Evolutionary conservation across 2,113 vertebrate genomes (phyloP).

Genomic region (Galemys pyrenaicus): DNA sequence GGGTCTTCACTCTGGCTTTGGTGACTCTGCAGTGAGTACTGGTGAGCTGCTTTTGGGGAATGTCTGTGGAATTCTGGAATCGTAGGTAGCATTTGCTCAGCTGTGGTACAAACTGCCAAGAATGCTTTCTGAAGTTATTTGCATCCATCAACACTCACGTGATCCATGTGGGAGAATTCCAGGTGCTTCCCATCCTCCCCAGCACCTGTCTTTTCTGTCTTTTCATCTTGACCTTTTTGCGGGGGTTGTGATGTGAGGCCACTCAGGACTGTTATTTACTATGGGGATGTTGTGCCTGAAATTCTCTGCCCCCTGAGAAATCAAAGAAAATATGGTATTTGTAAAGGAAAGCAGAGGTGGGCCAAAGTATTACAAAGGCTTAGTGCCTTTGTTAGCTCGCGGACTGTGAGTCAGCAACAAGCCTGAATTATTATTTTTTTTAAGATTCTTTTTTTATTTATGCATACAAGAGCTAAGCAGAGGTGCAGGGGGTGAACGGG

Average conservation of each 20-base stretch:
- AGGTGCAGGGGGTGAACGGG: no score
- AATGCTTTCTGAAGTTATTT: accelerated
- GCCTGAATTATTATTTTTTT: no score
- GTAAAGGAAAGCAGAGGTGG: not conserved
- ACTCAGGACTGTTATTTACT: not conserved
- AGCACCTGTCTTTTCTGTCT: accelerated
- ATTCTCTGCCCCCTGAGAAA: not conserved
- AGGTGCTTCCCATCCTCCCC: accelerated
- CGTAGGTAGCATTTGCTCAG: not conserved
- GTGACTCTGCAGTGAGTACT: no score
- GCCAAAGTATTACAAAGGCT: no score
- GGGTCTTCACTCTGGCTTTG: not conserved
- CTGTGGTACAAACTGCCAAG: no score
- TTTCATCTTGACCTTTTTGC: not conserved
- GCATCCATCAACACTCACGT: accelerated
- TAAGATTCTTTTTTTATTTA: no score
- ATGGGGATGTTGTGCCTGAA: not conserved
- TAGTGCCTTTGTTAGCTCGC: not conserved
- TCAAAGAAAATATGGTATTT: not conserved
- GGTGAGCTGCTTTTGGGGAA: not conserved
- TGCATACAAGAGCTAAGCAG: no score
- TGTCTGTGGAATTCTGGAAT: not conserved
- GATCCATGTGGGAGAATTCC: accelerated
- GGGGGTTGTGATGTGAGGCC: not conserved
- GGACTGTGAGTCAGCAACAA: not conserved